Evolutionary conservation across 1,140 invertebrate species (phyloP), one percentile per base, ranked within the genome.

Genomic region (Acyrthosiphon pisum): DNA sequence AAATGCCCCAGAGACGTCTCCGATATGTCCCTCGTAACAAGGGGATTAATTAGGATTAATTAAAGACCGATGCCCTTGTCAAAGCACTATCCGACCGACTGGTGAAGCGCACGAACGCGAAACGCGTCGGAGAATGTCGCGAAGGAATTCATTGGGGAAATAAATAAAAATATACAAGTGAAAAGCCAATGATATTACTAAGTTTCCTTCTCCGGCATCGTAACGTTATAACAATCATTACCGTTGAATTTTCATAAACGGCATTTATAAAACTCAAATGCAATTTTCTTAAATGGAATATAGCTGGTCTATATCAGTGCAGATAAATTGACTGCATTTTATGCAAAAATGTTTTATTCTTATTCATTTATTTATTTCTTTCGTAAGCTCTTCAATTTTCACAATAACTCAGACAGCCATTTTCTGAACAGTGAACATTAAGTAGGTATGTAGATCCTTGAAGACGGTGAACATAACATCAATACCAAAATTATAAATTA

Each of bases 21-120:
- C 81, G 91, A 93, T 93, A 86, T 86, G 81, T 93, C 81, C 81
- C 91, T 46, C 76, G 91, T 93, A 93, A 93, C 91, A 86, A 93
- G 48, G 35, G 91, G 91, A 93, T 93, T 93, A 93, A 93, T 93
- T 86, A 81, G 81, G 81, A 93, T 93, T 93, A 93, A 93, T 93
- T 83, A 86, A 84, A 93, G 91, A 92, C 76, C 91, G 76, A 50
- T 83, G 76, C 76, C 76, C 46, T 22, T 84, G 91, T 92, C 91
- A 92, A n/a, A 81, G 60, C n/a, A 1, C 56, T 37, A 26, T 30
- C 30, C 44, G 11, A n/a, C 30, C 14, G 41, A 48, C 46, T 35
- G 20, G 14, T 3, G 37, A 37, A 68, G 14, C 89, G 26, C 56
- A 30, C 89, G 53, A 44, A 68, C 18, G 44, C 90, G 44, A n/a